Percentiles rank a stretch among this genome's conserved stretches.
Evolutionary conservation across 2,797 vertebrate species (phyloP).

Genomic region (Tragelaphus oryx): DNA sequence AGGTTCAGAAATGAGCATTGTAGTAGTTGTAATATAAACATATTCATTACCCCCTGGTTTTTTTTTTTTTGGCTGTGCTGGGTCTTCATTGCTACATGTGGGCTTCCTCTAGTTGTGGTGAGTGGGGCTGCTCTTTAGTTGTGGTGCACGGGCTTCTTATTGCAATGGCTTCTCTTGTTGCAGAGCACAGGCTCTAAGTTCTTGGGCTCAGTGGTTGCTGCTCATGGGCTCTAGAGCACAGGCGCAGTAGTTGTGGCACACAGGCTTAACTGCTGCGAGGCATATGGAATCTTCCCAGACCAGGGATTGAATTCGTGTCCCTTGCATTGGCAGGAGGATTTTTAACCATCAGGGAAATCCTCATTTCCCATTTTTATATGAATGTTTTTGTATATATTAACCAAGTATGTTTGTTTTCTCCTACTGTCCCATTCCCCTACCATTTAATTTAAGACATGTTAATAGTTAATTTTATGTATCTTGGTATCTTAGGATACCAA

Average conservation of each 20-base stretch:
- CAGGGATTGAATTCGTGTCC: neutral
- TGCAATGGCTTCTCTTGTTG: neutral
- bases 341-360: neutral
- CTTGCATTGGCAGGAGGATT: neutral
- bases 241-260: neutral
- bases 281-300: neutral
- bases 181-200: neutral
- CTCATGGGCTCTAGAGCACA: neutral
- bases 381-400: neutral
- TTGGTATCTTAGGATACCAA: neutral
- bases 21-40: neutral
- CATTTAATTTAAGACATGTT: neutral
- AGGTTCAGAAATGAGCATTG: neutral
- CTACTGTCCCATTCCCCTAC: neutral
- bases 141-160: neutral
- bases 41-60: neutral
- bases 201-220: neutral
- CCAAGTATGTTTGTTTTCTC: neutral
- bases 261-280: neutral
- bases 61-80: neutral
- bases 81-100: neutral
- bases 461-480: slow-evolving; percentile 5
- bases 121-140: neutral
- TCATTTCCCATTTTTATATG: neutral
- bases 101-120: neutral